A percentile compares a stretch with the other conserved stretches of the same genome.
phyloP scores from a whole-genome alignment of 2,797 vertebrate genomes.

The Phylloscopus collybita region DNA sequence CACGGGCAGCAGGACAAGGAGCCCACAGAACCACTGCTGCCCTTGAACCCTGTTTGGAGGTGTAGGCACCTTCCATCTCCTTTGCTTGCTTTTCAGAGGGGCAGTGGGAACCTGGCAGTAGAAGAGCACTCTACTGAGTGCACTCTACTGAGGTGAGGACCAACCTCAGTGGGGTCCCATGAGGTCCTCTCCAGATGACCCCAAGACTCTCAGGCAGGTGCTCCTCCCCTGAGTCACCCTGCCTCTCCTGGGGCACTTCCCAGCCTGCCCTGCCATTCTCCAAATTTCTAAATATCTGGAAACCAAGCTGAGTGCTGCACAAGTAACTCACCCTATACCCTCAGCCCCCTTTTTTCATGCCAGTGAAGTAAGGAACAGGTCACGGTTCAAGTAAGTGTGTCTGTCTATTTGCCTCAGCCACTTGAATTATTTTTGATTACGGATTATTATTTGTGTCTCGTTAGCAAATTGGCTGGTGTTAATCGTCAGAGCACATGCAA shows the following conservation, averaged over 20 bases:
- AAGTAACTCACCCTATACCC: not conserved
- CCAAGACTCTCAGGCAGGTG: not conserved
- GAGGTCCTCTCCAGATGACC: not conserved
- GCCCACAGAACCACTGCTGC: accelerated
- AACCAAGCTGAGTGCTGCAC: not conserved
- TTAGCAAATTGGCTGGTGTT: slow-evolving; percentile 9
- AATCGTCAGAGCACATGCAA: not conserved
- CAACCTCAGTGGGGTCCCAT: not conserved
- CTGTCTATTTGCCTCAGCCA: not conserved
- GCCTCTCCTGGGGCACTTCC: not conserved
- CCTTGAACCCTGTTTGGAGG: not conserved
- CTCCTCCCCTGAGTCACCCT: not conserved
- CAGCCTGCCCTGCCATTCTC: not conserved
- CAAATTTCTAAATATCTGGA: not conserved
- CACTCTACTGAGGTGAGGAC: not conserved
- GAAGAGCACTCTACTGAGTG: not conserved
- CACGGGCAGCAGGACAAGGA: accelerated
- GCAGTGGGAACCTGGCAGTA: not conserved
- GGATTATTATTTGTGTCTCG: not conserved
- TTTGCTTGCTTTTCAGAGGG: not conserved
- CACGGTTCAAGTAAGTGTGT: not conserved
- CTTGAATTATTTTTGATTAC: not conserved
- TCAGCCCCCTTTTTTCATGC: not conserved
- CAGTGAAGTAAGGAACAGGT: not conserved
- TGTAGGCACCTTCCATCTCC: not conserved